Evolutionary conservation across 1,140 invertebrate genomes (phyloP), one percentile per base, ranked within the genome.

Genomic region (Dryas iulia): DNA sequence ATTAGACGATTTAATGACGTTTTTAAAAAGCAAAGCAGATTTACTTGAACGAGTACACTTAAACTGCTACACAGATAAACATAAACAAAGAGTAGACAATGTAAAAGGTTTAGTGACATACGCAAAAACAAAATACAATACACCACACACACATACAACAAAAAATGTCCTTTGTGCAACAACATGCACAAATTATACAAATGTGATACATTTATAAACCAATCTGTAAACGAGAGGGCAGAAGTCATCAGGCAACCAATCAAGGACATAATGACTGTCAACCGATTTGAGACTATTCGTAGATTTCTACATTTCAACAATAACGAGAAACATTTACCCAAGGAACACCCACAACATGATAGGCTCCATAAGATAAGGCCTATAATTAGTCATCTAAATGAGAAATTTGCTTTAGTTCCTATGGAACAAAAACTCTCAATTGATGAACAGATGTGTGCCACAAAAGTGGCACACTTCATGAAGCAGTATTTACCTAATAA

Each of bases 401-500:
- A 71, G 23, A 73, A 63, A 70, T 78, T 73, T 73, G 53, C 73
- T 59, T 61, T 69, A 58, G 60, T 71, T 57, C 63, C 63, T 47
- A 58, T 66, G 33, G 59, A 71, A 30, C 69, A 71, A 33, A 35
- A 30, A 18, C 53, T 71, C 14, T 71, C 69, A 30, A 62, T 71
- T 61, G 64, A 66, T 66, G 69, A 66, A 47, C 69, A 71, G 52
- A 71, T 72, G 66, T 72, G 71, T 60, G 65, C 65, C 31, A 72
- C 71, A 39, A 72, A 72, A 60, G 28, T 72, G 30, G 59, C 28
- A 64, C 59, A 62, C 30, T 61, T 64, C 39, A 81, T 84, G 62
- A 87, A 88, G 66, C 88, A 90, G 60, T 91, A 92, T 69, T 64
- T 89, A 35, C 83, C 78, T 12, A 79, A 76, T 69, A 76, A 78